A percentile compares a stretch with the other conserved stretches of the same genome.
Evolutionary conservation across 2,113 vertebrate species (phyloP).

Genomic region (Cranoglanis bouderius): DNA sequence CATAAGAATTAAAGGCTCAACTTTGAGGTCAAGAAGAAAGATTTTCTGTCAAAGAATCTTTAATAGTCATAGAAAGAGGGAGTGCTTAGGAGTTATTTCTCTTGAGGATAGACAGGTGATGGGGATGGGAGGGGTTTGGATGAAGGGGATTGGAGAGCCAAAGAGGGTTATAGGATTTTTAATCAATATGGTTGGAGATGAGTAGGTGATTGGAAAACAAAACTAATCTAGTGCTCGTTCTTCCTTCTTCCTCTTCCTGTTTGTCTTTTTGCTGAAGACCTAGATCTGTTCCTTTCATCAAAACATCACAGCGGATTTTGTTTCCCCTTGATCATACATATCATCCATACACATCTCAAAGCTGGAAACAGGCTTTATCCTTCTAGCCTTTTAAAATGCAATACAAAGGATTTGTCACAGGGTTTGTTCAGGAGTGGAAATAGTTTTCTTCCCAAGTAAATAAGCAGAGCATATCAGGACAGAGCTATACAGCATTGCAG

Average conservation of each 20-base stretch:
- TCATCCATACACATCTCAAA: conserved; percentile 29
- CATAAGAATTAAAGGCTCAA: conserved; percentile 73
- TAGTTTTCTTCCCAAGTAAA: conserved; percentile 13
- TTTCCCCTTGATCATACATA: conserved; percentile 48
- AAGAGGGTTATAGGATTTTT: conserved; percentile 76
- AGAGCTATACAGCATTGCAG: conserved; percentile 15
- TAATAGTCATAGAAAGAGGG: conserved; percentile 62
- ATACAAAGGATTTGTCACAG: background rate
- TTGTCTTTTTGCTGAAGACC: conserved; percentile 57
- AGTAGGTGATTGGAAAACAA: conserved; percentile 75
- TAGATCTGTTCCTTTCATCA: conserved; percentile 56
- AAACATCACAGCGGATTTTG: conserved; percentile 44
- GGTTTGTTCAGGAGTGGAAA: conserved; percentile 15
- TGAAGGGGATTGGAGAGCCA: conserved; percentile 52
- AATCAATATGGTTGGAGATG: conserved; percentile 75
- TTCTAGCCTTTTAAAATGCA: conserved; percentile 33
- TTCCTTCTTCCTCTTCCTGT: conserved; percentile 60
- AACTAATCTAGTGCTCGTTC: conserved; percentile 73
- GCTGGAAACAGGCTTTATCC: conserved; percentile 11
- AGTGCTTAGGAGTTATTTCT: conserved; percentile 63
- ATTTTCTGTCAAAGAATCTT: conserved; percentile 71
- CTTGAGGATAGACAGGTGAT: conserved; percentile 64
- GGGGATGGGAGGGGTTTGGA: conserved; percentile 43
- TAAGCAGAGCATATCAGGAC: conserved; percentile 1
- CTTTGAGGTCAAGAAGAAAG: conserved; percentile 75